A percentile compares a stretch with the other conserved stretches of the same genome.
Evolutionary conservation across 2,113 vertebrate genomes (phyloP).

Genomic region (Oreamnos americanus): DNA sequence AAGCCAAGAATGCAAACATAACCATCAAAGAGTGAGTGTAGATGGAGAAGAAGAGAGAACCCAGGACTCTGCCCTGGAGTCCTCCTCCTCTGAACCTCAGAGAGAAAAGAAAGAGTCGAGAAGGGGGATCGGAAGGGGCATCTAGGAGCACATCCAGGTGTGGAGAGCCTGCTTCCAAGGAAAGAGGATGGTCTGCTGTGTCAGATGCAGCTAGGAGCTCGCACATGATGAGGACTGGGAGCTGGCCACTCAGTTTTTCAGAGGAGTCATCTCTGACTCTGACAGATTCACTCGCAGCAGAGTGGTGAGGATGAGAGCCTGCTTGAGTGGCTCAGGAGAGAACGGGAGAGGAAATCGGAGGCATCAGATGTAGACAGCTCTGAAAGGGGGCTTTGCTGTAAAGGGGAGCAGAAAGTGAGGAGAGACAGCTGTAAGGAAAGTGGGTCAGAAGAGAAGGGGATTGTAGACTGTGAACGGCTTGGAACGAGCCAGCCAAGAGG

Average conservation of each 20-base stretch:
- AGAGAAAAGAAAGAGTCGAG: background rate
- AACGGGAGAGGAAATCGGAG: background rate
- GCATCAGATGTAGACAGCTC: background rate
- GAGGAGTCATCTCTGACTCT: background rate
- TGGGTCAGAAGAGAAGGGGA: background rate
- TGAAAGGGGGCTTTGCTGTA: background rate
- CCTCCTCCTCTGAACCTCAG: background rate
- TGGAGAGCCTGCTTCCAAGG: background rate
- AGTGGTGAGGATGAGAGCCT: background rate
- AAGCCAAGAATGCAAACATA: background rate
- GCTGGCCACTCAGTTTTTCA: rapidly evolving
- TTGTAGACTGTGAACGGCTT: background rate
- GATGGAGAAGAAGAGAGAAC: background rate
- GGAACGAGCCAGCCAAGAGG: background rate
- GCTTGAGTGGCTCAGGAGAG: background rate
- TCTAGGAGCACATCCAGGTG: background rate
- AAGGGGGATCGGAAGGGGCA: background rate
- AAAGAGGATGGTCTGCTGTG: too few species aligned
- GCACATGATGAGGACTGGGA: background rate
- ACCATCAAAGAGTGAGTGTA: background rate
- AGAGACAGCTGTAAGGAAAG: background rate
- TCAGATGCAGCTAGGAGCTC: background rate
- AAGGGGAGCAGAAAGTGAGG: background rate
- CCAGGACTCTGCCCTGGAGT: background rate
- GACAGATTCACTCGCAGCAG: background rate